Evolutionary conservation across 2,888 invertebrate species (phyloP).

Genomic region (Nezara viridula): DNA sequence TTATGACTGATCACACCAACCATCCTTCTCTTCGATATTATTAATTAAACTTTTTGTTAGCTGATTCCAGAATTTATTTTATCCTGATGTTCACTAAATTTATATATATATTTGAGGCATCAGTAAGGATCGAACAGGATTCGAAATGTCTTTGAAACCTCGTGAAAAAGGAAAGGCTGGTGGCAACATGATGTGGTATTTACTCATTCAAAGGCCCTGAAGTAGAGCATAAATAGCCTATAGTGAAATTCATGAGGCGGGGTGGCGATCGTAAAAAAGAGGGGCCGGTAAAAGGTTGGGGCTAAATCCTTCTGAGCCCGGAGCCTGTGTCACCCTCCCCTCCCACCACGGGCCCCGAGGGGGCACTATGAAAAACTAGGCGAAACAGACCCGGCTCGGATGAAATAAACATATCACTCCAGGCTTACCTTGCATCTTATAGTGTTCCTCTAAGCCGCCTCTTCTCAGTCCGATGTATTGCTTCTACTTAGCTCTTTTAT

Average conservation of each 20-base stretch:
- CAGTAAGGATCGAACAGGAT: background rate
- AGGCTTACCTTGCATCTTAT: constrained; percentile 37
- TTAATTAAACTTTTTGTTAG: too few species aligned
- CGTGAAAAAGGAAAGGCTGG: background rate
- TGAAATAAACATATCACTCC: constrained; percentile 48
- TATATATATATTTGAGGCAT: too few species aligned
- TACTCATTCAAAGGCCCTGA: constrained; percentile 28
- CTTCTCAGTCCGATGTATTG: background rate
- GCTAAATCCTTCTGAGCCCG: constrained; percentile 43
- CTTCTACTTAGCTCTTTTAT: constrained; percentile 29
- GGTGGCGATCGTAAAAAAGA: constrained; percentile 34
- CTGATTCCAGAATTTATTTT: too few species aligned
- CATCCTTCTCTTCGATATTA: too few species aligned
- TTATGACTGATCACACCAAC: too few species aligned
- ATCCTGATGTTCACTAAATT: too few species aligned
- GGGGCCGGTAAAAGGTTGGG: constrained; percentile 33
- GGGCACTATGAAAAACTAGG: constrained; percentile 46
- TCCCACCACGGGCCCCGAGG: background rate
- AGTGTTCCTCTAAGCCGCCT: constrained; percentile 28
- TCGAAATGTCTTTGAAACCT: background rate
- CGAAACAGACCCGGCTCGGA: background rate
- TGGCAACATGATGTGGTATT: constrained; percentile 1
- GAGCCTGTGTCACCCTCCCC: background rate
- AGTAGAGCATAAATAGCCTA: constrained; percentile 48
- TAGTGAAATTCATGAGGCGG: constrained; percentile 46